Conservation (phyloP, 2,113 vertebrate species). For the Sitta europaea region DNA sequence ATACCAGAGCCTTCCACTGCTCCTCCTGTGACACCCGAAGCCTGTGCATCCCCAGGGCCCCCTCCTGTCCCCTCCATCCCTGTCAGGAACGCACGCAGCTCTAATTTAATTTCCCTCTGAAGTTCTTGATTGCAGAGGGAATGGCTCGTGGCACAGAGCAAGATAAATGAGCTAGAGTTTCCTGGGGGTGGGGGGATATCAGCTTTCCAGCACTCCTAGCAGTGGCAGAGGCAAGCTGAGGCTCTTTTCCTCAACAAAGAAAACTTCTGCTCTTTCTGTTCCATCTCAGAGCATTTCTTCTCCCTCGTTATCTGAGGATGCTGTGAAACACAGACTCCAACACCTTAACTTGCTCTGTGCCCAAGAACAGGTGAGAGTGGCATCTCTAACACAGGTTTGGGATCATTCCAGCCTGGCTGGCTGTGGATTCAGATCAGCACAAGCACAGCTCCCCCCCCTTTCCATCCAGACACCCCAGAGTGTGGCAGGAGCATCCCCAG, state of each 20-base stretch:
- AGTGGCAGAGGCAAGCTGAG: neutral
- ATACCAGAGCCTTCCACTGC: neutral
- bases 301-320: neutral
- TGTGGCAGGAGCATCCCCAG: neutral
- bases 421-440: rapidly evolving
- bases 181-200: neutral
- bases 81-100: neutral
- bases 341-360: too few species aligned
- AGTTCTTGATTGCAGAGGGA: constrained; percentile 14
- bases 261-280: neutral
- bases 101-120: constrained; percentile 35
- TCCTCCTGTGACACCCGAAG: neutral
- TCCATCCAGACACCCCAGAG: rapidly evolving
- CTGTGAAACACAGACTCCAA: neutral
- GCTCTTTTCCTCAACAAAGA: neutral
- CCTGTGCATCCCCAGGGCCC: neutral
- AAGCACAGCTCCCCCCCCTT: too few species aligned
- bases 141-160: constrained; percentile 26
- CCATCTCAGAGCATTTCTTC: neutral
- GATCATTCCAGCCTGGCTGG: neutral
- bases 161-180: constrained; percentile 38
- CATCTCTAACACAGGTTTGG: rapidly evolving
- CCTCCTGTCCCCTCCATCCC: neutral
- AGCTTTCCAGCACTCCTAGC: neutral
- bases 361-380: neutral